phyloP scores from a whole-genome alignment of 2,888 invertebrate species.

The Polydrusus pterygomalis region DNA sequence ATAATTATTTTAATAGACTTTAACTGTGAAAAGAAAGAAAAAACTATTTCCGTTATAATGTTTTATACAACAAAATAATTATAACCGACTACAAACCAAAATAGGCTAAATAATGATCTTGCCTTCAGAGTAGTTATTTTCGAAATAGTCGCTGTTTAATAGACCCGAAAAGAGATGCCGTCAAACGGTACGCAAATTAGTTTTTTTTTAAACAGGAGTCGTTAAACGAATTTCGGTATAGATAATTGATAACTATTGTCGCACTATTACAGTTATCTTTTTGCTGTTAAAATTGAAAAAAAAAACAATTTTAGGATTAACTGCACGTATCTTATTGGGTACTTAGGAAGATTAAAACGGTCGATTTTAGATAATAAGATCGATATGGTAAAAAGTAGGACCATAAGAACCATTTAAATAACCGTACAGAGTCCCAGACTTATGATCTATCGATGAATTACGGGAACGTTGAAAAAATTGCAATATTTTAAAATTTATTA shows the following conservation, averaged over 20 bases:
- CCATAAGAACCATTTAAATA: no score
- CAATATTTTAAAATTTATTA: no score
- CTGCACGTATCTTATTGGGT: background rate
- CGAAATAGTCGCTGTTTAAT: constrained; percentile 23
- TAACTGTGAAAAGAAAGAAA: constrained; percentile 30
- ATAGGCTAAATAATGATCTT: constrained; percentile 30
- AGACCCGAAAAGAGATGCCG: constrained; percentile 20
- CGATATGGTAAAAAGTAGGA: background rate
- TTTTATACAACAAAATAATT: constrained; percentile 33
- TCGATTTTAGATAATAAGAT: background rate
- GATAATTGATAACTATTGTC: constrained; percentile 26
- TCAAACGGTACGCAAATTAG: constrained; percentile 29
- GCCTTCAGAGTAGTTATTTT: constrained; percentile 14
- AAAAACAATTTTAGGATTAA: background rate
- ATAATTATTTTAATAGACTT: constrained; percentile 38
- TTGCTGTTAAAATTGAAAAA: background rate
- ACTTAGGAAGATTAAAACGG: background rate
- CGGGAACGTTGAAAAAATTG: no score
- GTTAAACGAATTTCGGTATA: constrained; percentile 24
- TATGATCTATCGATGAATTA: no score
- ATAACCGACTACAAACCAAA: constrained; percentile 29
- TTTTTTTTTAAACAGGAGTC: background rate
- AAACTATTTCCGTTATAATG: constrained; percentile 29
- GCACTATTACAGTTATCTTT: constrained; percentile 7
- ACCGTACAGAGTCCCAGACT: no score